Base-by-base conservation (phyloP, 1,140 invertebrate species). In the Papilio dardanus region DNA sequence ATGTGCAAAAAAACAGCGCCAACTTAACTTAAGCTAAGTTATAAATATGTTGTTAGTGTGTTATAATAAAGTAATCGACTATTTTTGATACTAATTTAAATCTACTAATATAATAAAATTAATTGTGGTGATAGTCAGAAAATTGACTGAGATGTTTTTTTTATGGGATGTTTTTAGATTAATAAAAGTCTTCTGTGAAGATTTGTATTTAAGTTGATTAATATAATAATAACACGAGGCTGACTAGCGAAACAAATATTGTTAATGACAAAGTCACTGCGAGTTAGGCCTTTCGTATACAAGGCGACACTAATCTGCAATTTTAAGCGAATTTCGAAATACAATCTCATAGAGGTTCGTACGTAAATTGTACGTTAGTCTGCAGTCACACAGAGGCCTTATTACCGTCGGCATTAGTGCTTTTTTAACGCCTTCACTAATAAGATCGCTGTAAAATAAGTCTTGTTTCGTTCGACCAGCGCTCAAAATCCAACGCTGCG, bases 221-320 rank as follows among this genome's bases (percentile, higher is more conserved):
- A 78, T 80, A 76, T 69, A 84, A 83, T n/a, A n/a, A n/a, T 86
- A 88, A 88, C 83, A 79, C 66, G 86, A 86, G 84, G 84, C 84
- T 84, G 50, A 71, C 37, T 54, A 74, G 69, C 50, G 66, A 54
- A 67, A 74, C 30, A 69, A 42, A 54, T 65, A 74, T 79, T 76
- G 71, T 71, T 69, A 74, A 62, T 75, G 24, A 40, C 68, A 54
- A 75, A 66, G 68, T 75, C 68, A 73, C 68, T 24, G 40, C 16
- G 31, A 46, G 67, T 35, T 73, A 68, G 40, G 78, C 80, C 74
- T 79, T 65, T 75, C n/a, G n/a, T n/a, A n/a, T n/a, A n/a, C n/a
- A n/a, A n/a, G n/a, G n/a, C n/a, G n/a, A n/a, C n/a, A n/a, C n/a
- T n/a, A n/a, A n/a, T n/a, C n/a, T n/a, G n/a, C n/a, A n/a, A n/a